Evolutionary conservation across 2,113 vertebrate genomes (phyloP).

Genomic region (Rhinolophus ferrumequinum): DNA sequence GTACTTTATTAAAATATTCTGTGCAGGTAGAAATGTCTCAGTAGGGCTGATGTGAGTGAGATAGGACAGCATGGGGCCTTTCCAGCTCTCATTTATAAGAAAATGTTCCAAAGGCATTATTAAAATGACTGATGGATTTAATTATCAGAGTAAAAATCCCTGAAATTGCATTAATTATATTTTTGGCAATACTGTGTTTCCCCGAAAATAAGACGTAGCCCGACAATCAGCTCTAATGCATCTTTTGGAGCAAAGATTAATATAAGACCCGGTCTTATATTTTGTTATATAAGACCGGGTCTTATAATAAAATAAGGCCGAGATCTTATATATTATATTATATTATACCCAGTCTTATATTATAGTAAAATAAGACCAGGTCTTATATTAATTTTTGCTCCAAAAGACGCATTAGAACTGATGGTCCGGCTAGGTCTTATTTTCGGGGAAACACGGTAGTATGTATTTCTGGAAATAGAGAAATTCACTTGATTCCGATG

Average conservation of each 20-base stretch:
- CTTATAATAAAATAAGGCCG: no score
- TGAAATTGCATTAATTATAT: constrained; percentile 59
- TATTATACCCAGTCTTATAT: no score
- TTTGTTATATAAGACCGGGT: no score
- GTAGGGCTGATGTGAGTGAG: neutral
- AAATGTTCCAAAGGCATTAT: constrained; percentile 19
- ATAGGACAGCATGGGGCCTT: neutral
- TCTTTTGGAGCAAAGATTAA: no score
- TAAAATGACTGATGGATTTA: constrained; percentile 35
- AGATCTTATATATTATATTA: no score
- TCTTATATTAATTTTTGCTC: no score
- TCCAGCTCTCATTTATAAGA: neutral
- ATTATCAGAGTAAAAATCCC: constrained; percentile 44
- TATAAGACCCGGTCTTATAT: no score
- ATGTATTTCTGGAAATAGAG: constrained; percentile 18
- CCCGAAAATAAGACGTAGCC: no score
- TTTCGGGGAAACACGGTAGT: neutral
- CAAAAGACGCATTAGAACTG: no score
- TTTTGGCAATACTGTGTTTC: neutral
- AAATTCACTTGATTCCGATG: constrained; percentile 62
- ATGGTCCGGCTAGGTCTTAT: no score
- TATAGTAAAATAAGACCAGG: no score
- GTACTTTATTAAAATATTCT: constrained; percentile 3
- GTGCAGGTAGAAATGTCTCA: neutral
- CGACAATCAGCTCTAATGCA: no score